Percentiles rank a stretch among this genome's conserved stretches.
These are phyloP conservation scores for Pocillopora verrucosa DNA, from an alignment of 64 coral and sea anemone species.

Conservation along the genomic window DNA sequence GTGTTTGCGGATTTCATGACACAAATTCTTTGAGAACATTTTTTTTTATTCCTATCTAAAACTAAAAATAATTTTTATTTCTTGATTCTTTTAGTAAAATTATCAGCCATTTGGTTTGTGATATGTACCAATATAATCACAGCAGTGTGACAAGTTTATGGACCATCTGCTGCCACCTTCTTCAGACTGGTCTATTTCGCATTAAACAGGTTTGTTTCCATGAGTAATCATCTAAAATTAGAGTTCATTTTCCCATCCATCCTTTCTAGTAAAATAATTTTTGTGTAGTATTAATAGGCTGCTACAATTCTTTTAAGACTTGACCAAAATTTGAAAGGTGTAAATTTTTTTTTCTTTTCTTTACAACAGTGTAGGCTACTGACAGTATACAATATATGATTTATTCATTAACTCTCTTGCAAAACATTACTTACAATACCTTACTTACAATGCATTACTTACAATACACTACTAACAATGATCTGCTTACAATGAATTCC, in stretches of 20 bases:
- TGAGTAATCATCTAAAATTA: neutral
- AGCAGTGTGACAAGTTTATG: conserved; percentile 49
- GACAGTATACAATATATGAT: no score
- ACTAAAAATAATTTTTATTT: no score
- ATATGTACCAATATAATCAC: conserved; percentile 64
- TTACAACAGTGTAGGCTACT: no score
- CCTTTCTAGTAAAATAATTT: no score
- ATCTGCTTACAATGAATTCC: no score
- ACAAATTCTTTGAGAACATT: no score
- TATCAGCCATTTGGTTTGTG: conserved; percentile 59
- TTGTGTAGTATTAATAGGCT: no score
- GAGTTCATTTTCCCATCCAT: neutral
- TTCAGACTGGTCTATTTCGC: conserved; percentile 64
- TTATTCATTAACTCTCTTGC: neutral
- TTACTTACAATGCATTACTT: neutral
- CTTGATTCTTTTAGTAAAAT: conserved; percentile 51
- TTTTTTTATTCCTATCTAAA: no score
- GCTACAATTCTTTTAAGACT: no score
- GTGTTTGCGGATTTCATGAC: no score
- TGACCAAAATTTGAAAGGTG: no score
- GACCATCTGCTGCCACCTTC: conserved; percentile 48
- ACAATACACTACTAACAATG: neutral
- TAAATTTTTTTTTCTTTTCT: no score
- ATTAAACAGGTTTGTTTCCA: conserved; percentile 67
- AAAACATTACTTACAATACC: neutral